Evolutionary conservation across 1,140 invertebrate genomes (phyloP).

Genomic region (Eulimnadia texana): DNA sequence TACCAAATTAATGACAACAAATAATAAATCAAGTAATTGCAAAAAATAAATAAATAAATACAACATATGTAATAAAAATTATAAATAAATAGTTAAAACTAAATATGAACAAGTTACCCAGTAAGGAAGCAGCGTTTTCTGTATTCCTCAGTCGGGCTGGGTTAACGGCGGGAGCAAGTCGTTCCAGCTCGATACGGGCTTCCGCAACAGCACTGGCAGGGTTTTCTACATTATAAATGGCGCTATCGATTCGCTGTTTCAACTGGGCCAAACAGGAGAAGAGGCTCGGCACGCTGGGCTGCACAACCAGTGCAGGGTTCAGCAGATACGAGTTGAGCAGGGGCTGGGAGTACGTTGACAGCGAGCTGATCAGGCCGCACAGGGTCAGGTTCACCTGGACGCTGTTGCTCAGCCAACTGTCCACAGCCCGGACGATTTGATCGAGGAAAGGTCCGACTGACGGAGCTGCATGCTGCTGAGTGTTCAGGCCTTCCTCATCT

Average conservation of each 20-base stretch:
- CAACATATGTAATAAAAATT: too few relatives aligned
- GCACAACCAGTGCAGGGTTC: slow-evolving; percentile 51
- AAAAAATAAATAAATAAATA: too few relatives aligned
- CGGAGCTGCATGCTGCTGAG: background rate
- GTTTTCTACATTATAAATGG: slow-evolving; percentile 2
- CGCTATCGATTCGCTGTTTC: slow-evolving; percentile 14
- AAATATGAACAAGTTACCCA: too few relatives aligned
- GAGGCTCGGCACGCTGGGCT: slow-evolving; percentile 9
- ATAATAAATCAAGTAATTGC: too few relatives aligned
- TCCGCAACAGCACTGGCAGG: background rate
- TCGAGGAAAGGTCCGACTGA: slow-evolving; percentile 63
- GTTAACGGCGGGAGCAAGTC: slow-evolving; percentile 1
- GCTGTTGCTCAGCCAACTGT: slow-evolving; percentile 68
- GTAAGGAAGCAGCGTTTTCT: too few relatives aligned
- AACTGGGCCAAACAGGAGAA: background rate
- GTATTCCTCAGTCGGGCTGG: too few relatives aligned
- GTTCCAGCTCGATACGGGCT: background rate
- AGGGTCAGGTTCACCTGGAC: slow-evolving; percentile 76
- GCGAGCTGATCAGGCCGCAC: slow-evolving; percentile 67
- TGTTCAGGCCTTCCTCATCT: too few relatives aligned
- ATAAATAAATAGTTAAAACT: too few relatives aligned
- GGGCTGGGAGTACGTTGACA: slow-evolving; percentile 76
- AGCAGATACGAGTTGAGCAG: slow-evolving; percentile 72
- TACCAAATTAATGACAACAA: too few relatives aligned
- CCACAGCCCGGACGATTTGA: slow-evolving; percentile 63